phyloP scores from a whole-genome alignment of 2,888 invertebrate genomes.

The Phyllotreta cruciferae region DNA sequence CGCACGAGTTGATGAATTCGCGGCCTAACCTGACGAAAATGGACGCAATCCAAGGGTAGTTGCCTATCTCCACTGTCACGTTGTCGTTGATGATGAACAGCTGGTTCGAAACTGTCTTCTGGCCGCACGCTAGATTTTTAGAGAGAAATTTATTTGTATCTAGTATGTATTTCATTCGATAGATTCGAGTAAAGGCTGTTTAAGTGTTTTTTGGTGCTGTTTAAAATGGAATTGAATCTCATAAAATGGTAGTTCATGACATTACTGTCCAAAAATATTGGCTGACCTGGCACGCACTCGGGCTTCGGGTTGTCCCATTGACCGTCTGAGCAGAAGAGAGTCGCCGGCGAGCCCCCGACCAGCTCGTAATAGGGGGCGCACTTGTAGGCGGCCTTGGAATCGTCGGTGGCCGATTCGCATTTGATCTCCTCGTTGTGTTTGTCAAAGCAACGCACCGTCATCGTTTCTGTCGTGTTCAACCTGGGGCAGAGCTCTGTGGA shows the following conservation, averaged over 20 bases:
- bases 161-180: too few species aligned
- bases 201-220: too few species aligned
- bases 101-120: slow-evolving; percentile 46
- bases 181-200: too few species aligned
- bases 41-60: slow-evolving; percentile 56
- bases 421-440: slow-evolving; percentile 35
- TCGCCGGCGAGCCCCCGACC: background rate
- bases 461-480: background rate
- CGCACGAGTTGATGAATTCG: slow-evolving; percentile 45
- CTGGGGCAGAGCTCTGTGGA: too few species aligned
- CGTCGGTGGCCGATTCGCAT: slow-evolving; percentile 47
- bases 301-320: slow-evolving; percentile 46
- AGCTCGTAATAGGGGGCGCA: slow-evolving; percentile 50
- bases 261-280: slow-evolving; percentile 36
- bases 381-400: slow-evolving; percentile 42
- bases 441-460: slow-evolving; percentile 40
- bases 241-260: slow-evolving; percentile 31
- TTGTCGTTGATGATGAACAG: slow-evolving; percentile 51
- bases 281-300: slow-evolving; percentile 52
- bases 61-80: slow-evolving; percentile 44
- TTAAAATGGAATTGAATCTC: too few species aligned
- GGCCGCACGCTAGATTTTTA: slow-evolving; percentile 57
- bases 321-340: slow-evolving; percentile 43
- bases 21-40: slow-evolving; percentile 42
- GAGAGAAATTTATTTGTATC: too few species aligned